phyloP scores from a whole-genome alignment of 2,797 vertebrate species.

The Sciurus vulgaris region DNA sequence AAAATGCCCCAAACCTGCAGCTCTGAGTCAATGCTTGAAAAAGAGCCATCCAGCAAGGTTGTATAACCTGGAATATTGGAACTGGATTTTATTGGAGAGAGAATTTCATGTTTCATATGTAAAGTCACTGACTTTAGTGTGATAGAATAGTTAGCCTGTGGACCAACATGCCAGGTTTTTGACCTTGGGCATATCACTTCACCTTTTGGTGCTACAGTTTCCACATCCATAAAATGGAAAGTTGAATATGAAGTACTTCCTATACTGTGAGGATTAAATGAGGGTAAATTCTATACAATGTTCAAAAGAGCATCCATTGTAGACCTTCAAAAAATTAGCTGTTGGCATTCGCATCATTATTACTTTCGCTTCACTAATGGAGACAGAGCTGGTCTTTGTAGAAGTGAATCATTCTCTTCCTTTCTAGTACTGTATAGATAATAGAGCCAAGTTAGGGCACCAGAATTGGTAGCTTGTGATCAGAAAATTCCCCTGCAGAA shows the following conservation, averaged over 20 bases:
- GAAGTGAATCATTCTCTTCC: not conserved
- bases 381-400: not conserved
- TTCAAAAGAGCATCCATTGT: not conserved
- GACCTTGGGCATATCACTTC: not conserved
- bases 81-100: not conserved
- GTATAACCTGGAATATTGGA: not conserved
- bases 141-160: not conserved
- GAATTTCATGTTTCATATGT: not conserved
- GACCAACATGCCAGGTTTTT: not conserved
- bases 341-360: not conserved
- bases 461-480: not conserved
- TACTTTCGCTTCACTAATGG: constrained; percentile 21
- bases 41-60: not conserved
- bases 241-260: not conserved
- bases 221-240: not conserved
- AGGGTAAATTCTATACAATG: not conserved
- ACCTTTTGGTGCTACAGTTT: not conserved
- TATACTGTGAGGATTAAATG: not conserved
- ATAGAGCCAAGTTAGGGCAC: not conserved
- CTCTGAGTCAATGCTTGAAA: not conserved
- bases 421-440: not conserved
- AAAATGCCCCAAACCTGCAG: not conserved
- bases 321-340: not conserved
- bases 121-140: not conserved
- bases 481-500: not conserved